Base-by-base conservation (phyloP, 2,888 invertebrate genomes). In the Agrochola lychnidis region DNA sequence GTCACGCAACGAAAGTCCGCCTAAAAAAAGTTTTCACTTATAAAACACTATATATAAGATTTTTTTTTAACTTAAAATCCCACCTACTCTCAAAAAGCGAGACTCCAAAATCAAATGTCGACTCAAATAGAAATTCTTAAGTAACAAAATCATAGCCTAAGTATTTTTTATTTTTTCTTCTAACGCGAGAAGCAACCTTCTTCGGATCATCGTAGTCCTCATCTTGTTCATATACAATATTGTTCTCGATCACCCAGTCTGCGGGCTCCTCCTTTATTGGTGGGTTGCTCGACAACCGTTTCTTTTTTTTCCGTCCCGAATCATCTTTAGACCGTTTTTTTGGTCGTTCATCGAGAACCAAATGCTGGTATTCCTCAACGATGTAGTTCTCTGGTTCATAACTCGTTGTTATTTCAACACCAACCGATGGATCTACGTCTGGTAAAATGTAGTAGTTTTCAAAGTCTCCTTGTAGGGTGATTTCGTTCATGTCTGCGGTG, bases 51-150 rank as follows among this genome's bases (percentile, higher is more conserved):
- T 19, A 2, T 53, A 0, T 40, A 14, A 48, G 2, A 6, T 4
- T n/a, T 22, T 25, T 30, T 61, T 40, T n/a, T 5, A 51, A 40
- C 40, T 57, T 51, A 70, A 63, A 70, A 66, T 30, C 45, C 64
- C 12, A 75, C 53, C 67, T 67, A 57, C 61, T 76, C 56, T 71
- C 12, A 67, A 82, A 78, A 70, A 70, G 4, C 42, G 9, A 73
- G 75, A 62, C n/a, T 16, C 56, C 79, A 83, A 82, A 85, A 87
- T 86, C 84, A 86, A 90, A 89, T 79, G 84, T 70, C 86, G 85
- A 86, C 99, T 98, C 96, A 98, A 97, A 61, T 75, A 62, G 68
- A 79, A 76, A 62, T 2, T n/a, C 56, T 90, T 95, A 96, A 70
- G 95, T 95, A 22, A 96, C 96, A 79, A 96, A 96, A 79, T 96